These are phyloP conservation scores for Pseudochirops cupreus DNA, from an alignment of 2,797 vertebrate genomes.

Conservation along the genomic window DNA sequence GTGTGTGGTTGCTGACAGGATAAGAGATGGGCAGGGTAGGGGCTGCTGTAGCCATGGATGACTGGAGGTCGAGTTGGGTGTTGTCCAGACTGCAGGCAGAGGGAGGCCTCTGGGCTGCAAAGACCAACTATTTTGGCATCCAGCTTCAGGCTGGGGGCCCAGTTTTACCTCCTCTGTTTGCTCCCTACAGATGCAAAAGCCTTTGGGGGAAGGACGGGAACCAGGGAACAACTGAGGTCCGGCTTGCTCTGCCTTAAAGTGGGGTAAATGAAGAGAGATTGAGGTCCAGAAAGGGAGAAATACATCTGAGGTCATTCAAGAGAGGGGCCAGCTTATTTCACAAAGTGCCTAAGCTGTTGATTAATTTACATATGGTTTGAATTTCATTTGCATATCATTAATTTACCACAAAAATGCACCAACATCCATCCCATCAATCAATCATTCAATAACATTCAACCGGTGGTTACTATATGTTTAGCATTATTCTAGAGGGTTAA, in stretches of 20 bases:
- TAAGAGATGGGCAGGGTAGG: neutral
- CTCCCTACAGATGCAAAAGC: neutral
- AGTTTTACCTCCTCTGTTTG: neutral
- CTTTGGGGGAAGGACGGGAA: neutral
- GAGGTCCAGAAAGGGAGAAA: neutral
- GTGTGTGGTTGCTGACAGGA: constrained; percentile 16
- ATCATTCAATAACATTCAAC: neutral
- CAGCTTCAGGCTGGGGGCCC: neutral
- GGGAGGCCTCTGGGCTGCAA: neutral
- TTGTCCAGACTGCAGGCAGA: neutral
- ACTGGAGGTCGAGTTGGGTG: neutral
- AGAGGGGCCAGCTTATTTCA: neutral
- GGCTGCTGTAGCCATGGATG: neutral
- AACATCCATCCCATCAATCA: neutral
- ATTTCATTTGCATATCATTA: neutral
- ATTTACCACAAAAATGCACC: neutral
- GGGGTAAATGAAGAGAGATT: neutral
- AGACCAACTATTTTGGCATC: neutral
- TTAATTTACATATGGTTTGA: neutral
- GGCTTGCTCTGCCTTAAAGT: neutral
- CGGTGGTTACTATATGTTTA: neutral
- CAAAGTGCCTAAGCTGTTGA: neutral
- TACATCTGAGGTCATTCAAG: neutral
- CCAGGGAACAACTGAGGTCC: neutral
- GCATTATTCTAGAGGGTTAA: neutral